Percentiles rank a stretch among this genome's conserved stretches.
phyloP scores from a whole-genome alignment of 2,113 vertebrate species.

The Orycteropus afer region DNA sequence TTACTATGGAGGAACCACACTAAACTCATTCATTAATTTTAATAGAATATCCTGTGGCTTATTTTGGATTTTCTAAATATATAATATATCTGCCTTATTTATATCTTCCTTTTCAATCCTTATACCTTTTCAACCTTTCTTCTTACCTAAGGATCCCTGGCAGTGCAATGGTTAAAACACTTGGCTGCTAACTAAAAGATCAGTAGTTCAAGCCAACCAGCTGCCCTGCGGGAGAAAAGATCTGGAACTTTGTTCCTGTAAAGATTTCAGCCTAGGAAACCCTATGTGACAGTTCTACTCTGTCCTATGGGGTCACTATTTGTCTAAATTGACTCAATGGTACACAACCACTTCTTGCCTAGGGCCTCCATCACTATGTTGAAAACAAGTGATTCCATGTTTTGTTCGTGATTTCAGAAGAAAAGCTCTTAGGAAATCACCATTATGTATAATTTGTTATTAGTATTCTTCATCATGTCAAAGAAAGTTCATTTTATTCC shows the following conservation, averaged over 20 bases:
- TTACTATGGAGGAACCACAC: background rate
- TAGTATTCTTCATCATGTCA: background rate
- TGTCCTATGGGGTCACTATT: too few relatives aligned
- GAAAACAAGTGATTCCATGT: background rate
- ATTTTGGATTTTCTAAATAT: background rate
- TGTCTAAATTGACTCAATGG: too few relatives aligned
- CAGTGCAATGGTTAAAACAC: too few relatives aligned
- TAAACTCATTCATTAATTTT: background rate
- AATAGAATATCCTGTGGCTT: background rate
- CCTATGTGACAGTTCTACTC: too few relatives aligned
- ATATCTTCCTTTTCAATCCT: background rate
- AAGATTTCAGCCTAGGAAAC: too few relatives aligned
- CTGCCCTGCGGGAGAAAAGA: too few relatives aligned
- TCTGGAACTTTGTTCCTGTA: too few relatives aligned
- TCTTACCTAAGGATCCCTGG: background rate
- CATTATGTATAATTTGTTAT: background rate
- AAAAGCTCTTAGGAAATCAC: background rate
- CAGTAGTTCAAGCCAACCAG: too few relatives aligned
- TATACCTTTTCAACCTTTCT: background rate
- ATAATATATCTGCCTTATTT: background rate
- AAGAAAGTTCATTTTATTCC: background rate
- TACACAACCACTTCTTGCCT: background rate
- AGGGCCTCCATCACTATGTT: background rate
- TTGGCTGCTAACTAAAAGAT: too few relatives aligned
- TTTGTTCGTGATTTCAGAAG: background rate